A percentile compares a stretch with the other conserved stretches of the same genome.
Conservation (phyloP, 2,797 vertebrate species). For the Bradypodion ventrale region DNA sequence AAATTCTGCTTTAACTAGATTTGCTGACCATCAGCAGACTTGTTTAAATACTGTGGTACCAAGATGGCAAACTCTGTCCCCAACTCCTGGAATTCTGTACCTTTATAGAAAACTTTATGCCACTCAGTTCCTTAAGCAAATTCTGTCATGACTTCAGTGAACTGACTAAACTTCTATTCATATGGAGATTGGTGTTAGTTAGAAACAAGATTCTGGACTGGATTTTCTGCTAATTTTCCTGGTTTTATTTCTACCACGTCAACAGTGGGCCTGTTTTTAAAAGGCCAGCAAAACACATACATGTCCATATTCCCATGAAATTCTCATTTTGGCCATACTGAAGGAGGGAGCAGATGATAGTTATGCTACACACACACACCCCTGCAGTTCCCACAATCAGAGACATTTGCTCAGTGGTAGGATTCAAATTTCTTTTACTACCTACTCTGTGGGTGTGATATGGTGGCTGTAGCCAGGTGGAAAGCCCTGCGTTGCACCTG, state of each 20-base stretch:
- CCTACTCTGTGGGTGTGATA: no score
- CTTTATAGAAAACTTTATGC: not conserved
- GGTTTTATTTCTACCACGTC: not conserved
- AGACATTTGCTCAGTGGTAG: no score
- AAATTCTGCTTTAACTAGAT: not conserved
- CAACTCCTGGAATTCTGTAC: not conserved
- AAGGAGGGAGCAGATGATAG: no score
- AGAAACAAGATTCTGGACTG: not conserved
- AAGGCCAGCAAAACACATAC: not conserved
- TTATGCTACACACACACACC: no score
- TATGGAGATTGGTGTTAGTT: not conserved
- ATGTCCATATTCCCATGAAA: not conserved
- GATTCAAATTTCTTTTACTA: no score
- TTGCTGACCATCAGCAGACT: not conserved
- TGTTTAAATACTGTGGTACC: not conserved
- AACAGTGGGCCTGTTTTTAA: not conserved
- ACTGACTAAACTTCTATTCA: not conserved
- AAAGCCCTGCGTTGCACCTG: no score
- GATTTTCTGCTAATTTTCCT: not conserved
- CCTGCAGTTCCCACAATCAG: no score
- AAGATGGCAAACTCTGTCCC: not conserved
- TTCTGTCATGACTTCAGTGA: not conserved
- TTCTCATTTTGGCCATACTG: no score
- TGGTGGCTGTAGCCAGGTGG: no score
- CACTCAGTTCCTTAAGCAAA: not conserved